Evolutionary conservation across 2,113 vertebrate genomes (phyloP).

Genomic region (Oncorhynchus masou): DNA sequence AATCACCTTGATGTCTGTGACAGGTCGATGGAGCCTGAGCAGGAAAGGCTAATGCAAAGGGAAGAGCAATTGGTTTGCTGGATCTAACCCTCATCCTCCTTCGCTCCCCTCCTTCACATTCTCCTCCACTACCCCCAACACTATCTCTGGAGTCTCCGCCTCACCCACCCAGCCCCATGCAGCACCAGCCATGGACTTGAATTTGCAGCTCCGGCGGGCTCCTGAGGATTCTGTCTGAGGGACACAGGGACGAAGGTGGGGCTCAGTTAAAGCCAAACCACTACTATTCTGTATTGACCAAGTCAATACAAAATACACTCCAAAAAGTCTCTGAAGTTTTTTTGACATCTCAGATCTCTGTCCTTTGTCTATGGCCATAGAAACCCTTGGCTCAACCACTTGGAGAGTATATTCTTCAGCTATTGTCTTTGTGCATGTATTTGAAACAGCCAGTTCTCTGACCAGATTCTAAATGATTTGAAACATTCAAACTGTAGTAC

Average conservation of each 20-base stretch:
- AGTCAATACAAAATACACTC: slow-evolving; percentile 52
- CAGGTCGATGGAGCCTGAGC: slow-evolving; percentile 83
- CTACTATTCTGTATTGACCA: slow-evolving; percentile 18
- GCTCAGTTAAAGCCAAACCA: slow-evolving; percentile 54
- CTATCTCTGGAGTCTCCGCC: slow-evolving; percentile 55
- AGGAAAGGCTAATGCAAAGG: slow-evolving; percentile 77
- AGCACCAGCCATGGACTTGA: background rate
- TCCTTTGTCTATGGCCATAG: too few species aligned
- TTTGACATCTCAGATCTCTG: slow-evolving; percentile 10
- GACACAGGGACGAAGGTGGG: background rate
- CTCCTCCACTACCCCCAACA: slow-evolving; percentile 52
- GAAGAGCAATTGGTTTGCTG: slow-evolving; percentile 67
- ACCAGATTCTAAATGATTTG: slow-evolving; percentile 10
- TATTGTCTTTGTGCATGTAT: too few species aligned
- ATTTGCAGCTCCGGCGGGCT: background rate
- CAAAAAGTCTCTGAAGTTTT: slow-evolving; percentile 20
- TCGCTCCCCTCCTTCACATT: background rate
- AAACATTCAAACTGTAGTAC: background rate
- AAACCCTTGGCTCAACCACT: too few species aligned
- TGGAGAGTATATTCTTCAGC: too few species aligned
- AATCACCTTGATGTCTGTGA: slow-evolving; percentile 91
- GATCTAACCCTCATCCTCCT: slow-evolving; percentile 50
- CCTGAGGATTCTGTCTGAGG: background rate
- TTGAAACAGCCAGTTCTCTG: background rate
- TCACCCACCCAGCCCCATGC: slow-evolving; percentile 25